A percentile compares a stretch with the other conserved stretches of the same genome.
phyloP scores from a whole-genome alignment of 2,888 invertebrate genomes.

The Plebejus anna region DNA sequence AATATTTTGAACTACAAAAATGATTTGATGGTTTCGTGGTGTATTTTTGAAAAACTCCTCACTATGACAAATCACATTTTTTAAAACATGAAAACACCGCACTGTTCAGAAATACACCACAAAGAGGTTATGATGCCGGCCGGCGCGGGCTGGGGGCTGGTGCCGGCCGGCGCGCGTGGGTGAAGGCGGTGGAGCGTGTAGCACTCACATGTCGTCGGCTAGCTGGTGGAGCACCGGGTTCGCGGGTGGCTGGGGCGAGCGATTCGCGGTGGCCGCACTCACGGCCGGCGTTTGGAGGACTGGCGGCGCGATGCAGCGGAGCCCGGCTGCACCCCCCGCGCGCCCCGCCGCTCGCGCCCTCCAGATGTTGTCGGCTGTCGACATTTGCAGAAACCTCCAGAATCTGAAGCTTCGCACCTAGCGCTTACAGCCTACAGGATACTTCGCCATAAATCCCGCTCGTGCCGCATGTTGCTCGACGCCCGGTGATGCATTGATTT shows the following conservation, averaged over 20 bases:
- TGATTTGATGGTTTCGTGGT: constrained; percentile 39
- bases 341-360: constrained; percentile 60
- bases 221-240: constrained; percentile 42
- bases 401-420: constrained; percentile 42
- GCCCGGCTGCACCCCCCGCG: constrained; percentile 65
- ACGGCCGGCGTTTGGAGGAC: constrained; percentile 78
- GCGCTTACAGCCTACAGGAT: constrained; percentile 31
- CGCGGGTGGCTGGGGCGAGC: constrained; percentile 52
- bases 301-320: constrained; percentile 61
- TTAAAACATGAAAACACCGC: constrained; percentile 43
- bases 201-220: constrained; percentile 64
- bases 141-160: constrained; percentile 45
- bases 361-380: constrained; percentile 55
- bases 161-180: constrained; percentile 40
- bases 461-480: constrained; percentile 30
- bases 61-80: constrained; percentile 30
- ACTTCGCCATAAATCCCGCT: constrained; percentile 35
- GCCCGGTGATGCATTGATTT: constrained; percentile 27
- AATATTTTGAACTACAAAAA: constrained; percentile 51
- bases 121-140: constrained; percentile 65
- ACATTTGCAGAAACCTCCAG: constrained; percentile 55
- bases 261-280: constrained; percentile 75
- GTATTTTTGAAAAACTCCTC: constrained; percentile 44
- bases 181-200: constrained; percentile 38
- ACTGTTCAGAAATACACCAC: constrained; percentile 56